These are phyloP conservation scores for Nemapogon koenigi DNA, from an alignment of 2,888 invertebrate genomes.

Conservation along the genomic window DNA sequence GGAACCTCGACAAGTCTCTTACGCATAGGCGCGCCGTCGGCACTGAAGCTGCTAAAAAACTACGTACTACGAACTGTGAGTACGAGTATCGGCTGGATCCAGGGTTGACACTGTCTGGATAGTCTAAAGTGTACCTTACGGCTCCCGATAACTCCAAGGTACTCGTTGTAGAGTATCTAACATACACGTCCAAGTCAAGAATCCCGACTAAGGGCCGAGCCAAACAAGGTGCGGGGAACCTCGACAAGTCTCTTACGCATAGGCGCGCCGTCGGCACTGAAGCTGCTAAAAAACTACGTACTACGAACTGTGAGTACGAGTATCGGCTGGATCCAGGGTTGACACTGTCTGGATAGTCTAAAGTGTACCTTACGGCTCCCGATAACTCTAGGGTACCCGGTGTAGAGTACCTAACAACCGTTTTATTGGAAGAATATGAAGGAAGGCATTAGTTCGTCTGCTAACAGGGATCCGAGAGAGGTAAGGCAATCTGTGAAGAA, in stretches of 20 bases:
- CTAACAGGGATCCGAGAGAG: conserved; percentile 42
- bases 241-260: conserved; percentile 23
- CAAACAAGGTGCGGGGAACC: conserved; percentile 49
- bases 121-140: too few species aligned
- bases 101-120: conserved; percentile 5
- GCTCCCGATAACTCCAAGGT: too few species aligned
- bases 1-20: conserved; percentile 33
- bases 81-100: neutral
- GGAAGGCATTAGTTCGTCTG: conserved; percentile 40
- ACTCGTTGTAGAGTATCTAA: too few species aligned
- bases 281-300: conserved; percentile 9
- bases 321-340: too few species aligned
- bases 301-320: too few species aligned
- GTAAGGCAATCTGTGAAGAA: conserved; percentile 12
- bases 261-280: neutral
- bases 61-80: conserved; percentile 9
- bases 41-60: conserved; percentile 9
- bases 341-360: too few species aligned
- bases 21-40: conserved; percentile 8
- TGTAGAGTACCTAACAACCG: too few species aligned
- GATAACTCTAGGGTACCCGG: too few species aligned
- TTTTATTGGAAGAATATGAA: conserved; percentile 45
- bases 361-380: too few species aligned
- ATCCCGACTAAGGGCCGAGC: conserved; percentile 27
- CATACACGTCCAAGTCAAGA: neutral